phyloP scores from a whole-genome alignment of 2,113 vertebrate genomes.

The Genyomyrus donnyi region DNA sequence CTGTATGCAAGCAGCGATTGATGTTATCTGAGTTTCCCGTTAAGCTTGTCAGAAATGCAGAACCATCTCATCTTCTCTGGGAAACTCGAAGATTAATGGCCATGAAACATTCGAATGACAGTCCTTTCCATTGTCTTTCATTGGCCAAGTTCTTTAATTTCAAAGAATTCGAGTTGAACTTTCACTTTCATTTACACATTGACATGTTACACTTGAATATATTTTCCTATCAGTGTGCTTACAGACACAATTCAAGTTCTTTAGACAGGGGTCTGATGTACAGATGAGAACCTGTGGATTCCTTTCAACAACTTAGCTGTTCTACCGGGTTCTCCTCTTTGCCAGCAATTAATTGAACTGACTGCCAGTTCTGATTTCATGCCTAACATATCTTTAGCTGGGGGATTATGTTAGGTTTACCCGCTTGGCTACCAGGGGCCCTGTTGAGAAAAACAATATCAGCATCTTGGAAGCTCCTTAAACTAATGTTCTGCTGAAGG shows the following conservation, averaged over 20 bases:
- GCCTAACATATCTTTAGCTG: slow-evolving; percentile 18
- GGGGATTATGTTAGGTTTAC: background rate
- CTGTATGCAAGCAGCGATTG: background rate
- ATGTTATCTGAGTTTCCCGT: background rate
- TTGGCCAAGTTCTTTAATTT: background rate
- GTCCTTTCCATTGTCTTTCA: background rate
- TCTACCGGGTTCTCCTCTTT: background rate
- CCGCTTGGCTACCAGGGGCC: background rate
- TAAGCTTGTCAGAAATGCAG: background rate
- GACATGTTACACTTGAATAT: background rate
- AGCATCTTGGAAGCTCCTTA: slow-evolving; percentile 12
- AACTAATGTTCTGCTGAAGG: slow-evolving; percentile 15
- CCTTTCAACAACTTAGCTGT: no score
- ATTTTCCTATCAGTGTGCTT: background rate
- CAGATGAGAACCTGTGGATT: background rate
- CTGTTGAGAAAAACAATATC: slow-evolving; percentile 13
- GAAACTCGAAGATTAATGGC: background rate
- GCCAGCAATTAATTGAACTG: slow-evolving; percentile 2
- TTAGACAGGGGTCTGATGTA: background rate
- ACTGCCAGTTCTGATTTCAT: slow-evolving; percentile 18
- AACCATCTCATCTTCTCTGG: background rate
- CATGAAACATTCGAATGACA: background rate
- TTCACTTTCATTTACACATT: background rate
- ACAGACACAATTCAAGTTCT: background rate
- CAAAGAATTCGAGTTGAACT: background rate